Evolutionary conservation across 1,140 invertebrate species (phyloP), one percentile per base, ranked within the genome.

Genomic region (Drosophila pachea): DNA sequence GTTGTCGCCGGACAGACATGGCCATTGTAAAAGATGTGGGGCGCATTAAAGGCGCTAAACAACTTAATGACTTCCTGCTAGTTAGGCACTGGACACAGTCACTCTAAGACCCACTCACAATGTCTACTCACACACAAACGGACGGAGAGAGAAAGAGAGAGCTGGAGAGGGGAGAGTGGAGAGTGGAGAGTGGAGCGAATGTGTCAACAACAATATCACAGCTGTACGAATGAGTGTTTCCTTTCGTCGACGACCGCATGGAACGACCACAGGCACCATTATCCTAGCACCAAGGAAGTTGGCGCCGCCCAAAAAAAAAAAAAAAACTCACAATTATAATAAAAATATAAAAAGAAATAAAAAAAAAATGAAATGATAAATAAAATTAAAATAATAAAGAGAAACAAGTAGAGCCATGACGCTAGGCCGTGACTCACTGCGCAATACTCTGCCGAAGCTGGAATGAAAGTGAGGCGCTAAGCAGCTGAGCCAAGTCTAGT

Each of bases 31-130:
- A 32, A 50, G 52, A 50, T 56, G 47, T 56, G 56, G 62, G 40
- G 16, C 47, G 40, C 55, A 66, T 63, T 73, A 71, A 73, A 64
- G 68, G 49, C 68, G 73, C 73, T 84, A 84, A 83, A 84, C 79
- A 83, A 78, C 79, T 84, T 84, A 83, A 83, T 83, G 78, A 83
- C 78, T 83, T 83, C 79, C 78, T 83, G 78, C 79, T 84, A 83
- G 78, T 84, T 83, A 75, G 68, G 75, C 75, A 70, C 45, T 65
- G 70, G 72, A 67, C 77, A 54, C 59, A 50, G 29, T 54, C 36
- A 16, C 55, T 43, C 40, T 29, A 12, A 29, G 9, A 45, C 54
- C 33, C 52, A 29, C 50, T 53, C 8, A 53, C 50, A 53, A 53
- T 49, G 48, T 33, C 48, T 49, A 40, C 48, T 47, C 53, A 16